A percentile compares a stretch with the other conserved stretches of the same genome.
Conservation (phyloP, 37 sponge, comb jelly and placozoan species). For the Eunapius fragilis region DNA sequence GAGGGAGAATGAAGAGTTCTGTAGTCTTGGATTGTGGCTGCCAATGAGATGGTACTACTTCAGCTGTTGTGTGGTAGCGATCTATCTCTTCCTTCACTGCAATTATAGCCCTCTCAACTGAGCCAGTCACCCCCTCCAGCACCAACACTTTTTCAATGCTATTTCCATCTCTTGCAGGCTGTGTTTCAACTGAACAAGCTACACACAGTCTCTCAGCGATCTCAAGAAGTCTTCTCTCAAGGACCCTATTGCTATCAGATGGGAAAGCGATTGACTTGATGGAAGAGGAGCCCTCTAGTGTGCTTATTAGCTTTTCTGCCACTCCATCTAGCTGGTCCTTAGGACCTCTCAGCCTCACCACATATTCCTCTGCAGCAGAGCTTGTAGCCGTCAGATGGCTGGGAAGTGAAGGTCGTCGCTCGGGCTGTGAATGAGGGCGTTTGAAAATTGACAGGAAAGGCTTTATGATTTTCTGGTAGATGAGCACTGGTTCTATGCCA, state of each 20-base stretch:
- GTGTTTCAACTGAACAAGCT: not conserved
- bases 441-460: no score
- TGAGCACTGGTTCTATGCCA: no score
- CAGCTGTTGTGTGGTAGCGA: slow-evolving; percentile 13
- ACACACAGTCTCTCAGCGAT: slow-evolving; percentile 19
- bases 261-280: not conserved
- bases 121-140: slow-evolving; percentile 7
- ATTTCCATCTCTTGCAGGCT: slow-evolving; percentile 10
- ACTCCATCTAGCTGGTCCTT: slow-evolving; percentile 18
- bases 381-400: no score
- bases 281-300: not conserved
- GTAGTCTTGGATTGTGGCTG: slow-evolving; percentile 14
- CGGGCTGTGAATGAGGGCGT: no score
- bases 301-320: slow-evolving; percentile 8
- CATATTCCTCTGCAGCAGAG: no score
- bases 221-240: not conserved
- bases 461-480: no score
- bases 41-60: slow-evolving; percentile 50
- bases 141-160: not conserved
- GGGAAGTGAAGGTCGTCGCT: no score
- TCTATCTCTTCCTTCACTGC: slow-evolving; percentile 32
- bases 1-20: slow-evolving; percentile 27
- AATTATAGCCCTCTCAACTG: not conserved
- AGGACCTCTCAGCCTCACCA: slow-evolving; percentile 41
- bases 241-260: no score